Conservation (phyloP, 2,113 vertebrate genomes). For the Sebastes schlegelii region DNA sequence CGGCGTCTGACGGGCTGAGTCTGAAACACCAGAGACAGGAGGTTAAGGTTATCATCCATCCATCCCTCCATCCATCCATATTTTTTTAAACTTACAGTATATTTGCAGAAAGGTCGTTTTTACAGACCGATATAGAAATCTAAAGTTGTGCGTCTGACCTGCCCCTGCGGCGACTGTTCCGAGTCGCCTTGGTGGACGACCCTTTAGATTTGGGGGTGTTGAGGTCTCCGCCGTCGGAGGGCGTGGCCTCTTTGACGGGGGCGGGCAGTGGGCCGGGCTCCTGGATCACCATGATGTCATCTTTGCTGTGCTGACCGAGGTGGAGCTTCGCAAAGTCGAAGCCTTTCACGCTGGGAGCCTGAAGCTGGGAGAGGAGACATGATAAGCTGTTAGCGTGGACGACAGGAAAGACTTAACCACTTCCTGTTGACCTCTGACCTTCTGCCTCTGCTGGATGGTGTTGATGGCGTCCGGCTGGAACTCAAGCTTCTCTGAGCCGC, state of each 20-base stretch:
- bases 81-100: too few species aligned
- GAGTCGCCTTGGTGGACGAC: slow-evolving; percentile 87
- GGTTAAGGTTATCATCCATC: too few species aligned
- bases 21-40: slow-evolving; percentile 70
- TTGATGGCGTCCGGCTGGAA: slow-evolving; percentile 96
- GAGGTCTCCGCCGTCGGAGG: slow-evolving; percentile 92
- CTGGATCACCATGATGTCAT: slow-evolving; percentile 95
- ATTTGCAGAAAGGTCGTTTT: background rate
- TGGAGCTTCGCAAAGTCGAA: slow-evolving; percentile 99
- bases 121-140: background rate
- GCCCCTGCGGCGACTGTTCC: slow-evolving; percentile 87
- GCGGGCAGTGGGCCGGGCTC: slow-evolving; percentile 89
- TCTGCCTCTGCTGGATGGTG: slow-evolving; percentile 96
- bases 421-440: slow-evolving; percentile 83
- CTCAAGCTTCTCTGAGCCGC: slow-evolving; percentile 96
- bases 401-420: background rate
- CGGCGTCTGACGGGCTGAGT: slow-evolving; percentile 93
- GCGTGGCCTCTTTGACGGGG: slow-evolving; percentile 91
- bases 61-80: too few species aligned
- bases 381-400: background rate
- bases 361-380: slow-evolving; percentile 84
- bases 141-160: slow-evolving; percentile 81
- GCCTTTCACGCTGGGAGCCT: slow-evolving; percentile 96
- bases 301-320: slow-evolving; percentile 96
- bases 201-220: slow-evolving; percentile 92